phyloP scores from a whole-genome alignment of 23 tunicate species.

The Styela clava region DNA sequence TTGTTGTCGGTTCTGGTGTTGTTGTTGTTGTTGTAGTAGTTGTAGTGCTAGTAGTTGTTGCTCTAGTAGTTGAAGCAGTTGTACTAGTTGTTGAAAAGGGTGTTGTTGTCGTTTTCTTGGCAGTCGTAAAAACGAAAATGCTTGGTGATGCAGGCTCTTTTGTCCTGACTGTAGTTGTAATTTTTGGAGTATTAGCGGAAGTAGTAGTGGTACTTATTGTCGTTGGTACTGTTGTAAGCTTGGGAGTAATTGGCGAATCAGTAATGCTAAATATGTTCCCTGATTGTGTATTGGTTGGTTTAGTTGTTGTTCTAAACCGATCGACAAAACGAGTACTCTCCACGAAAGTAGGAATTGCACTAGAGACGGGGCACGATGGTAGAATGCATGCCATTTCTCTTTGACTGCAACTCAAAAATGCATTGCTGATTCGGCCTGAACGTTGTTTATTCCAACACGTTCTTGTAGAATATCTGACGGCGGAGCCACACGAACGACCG shows the following conservation, averaged over 20 bases:
- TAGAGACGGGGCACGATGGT: constrained; percentile 5
- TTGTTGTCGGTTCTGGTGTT: not conserved
- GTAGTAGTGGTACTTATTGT: not conserved
- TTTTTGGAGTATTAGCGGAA: too few species aligned
- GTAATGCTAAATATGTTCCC: not conserved
- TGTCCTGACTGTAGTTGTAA: not conserved
- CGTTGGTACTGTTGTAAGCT: not conserved
- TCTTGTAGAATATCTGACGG: not conserved
- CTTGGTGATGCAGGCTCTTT: not conserved
- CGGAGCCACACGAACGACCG: constrained; percentile 6
- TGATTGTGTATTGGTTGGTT: not conserved
- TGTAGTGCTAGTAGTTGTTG: not conserved
- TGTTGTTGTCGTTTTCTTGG: not conserved
- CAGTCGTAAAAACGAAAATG: not conserved
- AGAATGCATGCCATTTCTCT: not conserved
- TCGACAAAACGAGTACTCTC: too few species aligned
- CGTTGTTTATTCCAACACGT: not conserved
- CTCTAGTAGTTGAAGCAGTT: not conserved
- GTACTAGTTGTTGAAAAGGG: not conserved
- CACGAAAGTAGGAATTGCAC: not conserved
- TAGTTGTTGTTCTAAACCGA: not conserved
- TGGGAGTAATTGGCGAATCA: not conserved
- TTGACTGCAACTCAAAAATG: not conserved
- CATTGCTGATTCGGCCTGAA: not conserved
- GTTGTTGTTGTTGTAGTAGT: constrained; percentile 5